Conservation (phyloP, 2,797 vertebrate genomes). For the Gobio occitaniae region DNA sequence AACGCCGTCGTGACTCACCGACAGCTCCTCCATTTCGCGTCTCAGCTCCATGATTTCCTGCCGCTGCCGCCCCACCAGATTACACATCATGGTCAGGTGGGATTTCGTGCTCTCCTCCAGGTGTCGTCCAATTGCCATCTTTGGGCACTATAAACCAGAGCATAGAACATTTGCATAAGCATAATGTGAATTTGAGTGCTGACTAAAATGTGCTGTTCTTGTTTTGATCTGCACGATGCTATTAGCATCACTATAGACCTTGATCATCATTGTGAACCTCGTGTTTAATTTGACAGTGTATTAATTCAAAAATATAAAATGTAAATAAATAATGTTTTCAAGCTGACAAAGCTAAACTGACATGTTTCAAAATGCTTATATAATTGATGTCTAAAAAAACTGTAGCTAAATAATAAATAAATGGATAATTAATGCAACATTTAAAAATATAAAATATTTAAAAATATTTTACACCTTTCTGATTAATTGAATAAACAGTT, state of each 20-base stretch:
- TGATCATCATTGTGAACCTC: neutral
- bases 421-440: neutral
- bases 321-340: neutral
- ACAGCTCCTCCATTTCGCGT: conserved; percentile 93
- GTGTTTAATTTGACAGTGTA: neutral
- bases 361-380: neutral
- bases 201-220: neutral
- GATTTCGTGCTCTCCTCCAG: conserved; percentile 93
- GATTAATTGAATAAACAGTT: neutral
- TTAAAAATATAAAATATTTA: neutral
- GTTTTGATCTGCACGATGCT: neutral
- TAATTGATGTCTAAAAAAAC: neutral
- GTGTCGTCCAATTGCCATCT: conserved; percentile 91
- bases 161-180: neutral
- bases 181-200: neutral
- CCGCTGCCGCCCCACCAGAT: conserved; percentile 91
- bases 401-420: neutral
- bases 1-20: conserved; percentile 89
- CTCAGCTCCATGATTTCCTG: conserved; percentile 94
- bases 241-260: neutral
- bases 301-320: neutral
- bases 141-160: conserved; percentile 85
- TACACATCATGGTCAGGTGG: conserved; percentile 96
- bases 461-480: neutral
- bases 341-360: neutral